Evolutionary conservation across 1,140 invertebrate genomes (phyloP), one percentile per base, ranked within the genome.

Genomic region (Oryzaephilus surinamensis): DNA sequence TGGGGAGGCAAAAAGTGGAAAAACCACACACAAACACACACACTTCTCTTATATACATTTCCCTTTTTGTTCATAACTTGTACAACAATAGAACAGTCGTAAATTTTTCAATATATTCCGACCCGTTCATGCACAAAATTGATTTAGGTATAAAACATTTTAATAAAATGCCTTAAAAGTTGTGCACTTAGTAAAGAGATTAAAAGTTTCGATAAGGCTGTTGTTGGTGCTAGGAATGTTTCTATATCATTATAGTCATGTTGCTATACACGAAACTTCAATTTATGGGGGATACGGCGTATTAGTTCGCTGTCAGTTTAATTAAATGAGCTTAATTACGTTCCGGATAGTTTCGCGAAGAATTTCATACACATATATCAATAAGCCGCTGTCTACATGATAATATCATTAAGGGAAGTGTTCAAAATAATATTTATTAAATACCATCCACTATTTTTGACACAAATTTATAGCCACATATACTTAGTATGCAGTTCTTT

Each of bases 291-390:
- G 40, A 42, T 47, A 46, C 46, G 39, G 28, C 36, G 39, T 47
- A 54, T 54, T 52, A 52, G 46, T 52, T 46, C 38, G 26, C 47
- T 52, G 50, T 50, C 52, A 47, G 38, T 50, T 44, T 52, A 54
- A 54, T 54, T 52, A 54, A 56, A 56, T 52, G 45, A 45, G 44
- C 46, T 49, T 56, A 56, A 54, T 56, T 52, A 54, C 43, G 42
- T 44, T 45, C 44, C 27, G 45, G 51, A 55, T 55, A 55, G 53
- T 55, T 55, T 47, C 42, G 37, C 44, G 41, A 52, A 52, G 50
- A 52, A 52, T 52, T 49, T 50, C 47, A 46, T 38, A 43, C 45
- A 45, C 44, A 49, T 42, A 40, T 43, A 49, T 49, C 43, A 46
- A 52, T 39, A 43, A 44, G 30, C 33, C 19, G 29, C 19, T 24